Percentiles rank a stretch among this genome's conserved stretches.
Evolutionary conservation across 2,113 vertebrate genomes (phyloP).

Genomic region (Scolopax mira): DNA sequence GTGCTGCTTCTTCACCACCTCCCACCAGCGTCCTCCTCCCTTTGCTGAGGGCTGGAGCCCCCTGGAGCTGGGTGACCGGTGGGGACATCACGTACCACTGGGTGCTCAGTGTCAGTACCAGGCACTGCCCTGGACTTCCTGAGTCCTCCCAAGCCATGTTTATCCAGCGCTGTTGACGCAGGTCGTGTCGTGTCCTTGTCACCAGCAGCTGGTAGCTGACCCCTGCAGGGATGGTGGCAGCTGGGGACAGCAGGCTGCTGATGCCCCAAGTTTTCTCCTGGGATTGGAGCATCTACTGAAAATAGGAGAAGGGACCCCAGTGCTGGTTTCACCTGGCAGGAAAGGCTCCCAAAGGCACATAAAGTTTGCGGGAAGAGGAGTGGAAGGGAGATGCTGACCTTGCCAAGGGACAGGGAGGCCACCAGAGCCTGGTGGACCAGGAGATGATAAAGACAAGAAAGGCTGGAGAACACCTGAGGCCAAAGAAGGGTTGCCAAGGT

Average conservation of each 20-base stretch:
- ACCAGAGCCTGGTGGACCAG: background rate
- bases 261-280: background rate
- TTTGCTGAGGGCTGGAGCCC: fast-evolving
- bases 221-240: background rate
- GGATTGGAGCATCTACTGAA: background rate
- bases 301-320: background rate
- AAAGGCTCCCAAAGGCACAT: background rate
- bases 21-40: background rate
- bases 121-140: background rate
- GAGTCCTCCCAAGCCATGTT: background rate
- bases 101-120: background rate
- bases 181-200: background rate
- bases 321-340: background rate
- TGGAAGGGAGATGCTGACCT: background rate
- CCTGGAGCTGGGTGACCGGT: background rate
- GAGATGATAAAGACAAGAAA: background rate
- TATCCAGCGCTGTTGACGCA: background rate
- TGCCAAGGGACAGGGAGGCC: background rate
- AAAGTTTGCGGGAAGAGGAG: no score
- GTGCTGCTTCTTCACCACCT: background rate
- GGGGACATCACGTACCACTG: background rate
- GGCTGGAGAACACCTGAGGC: background rate
- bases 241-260: background rate
- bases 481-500: background rate
- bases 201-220: background rate